Evolutionary conservation across 2,888 invertebrate genomes (phyloP).

Genomic region (Drosophila rellima): DNA sequence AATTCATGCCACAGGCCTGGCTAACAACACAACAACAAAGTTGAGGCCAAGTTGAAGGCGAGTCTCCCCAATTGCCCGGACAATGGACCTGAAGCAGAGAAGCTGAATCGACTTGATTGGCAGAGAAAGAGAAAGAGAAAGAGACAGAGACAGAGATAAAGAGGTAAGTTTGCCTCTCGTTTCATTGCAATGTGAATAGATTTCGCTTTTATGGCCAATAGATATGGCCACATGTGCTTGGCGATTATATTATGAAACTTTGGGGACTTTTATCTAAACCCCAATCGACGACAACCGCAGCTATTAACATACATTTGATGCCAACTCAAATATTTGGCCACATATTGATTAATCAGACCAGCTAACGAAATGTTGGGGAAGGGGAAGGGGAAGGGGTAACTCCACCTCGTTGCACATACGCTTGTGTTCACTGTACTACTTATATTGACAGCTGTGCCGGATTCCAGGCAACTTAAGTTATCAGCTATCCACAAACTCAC

Average conservation of each 20-base stretch:
- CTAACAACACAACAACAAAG: conserved; percentile 22
- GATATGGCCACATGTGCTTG: conserved; percentile 33
- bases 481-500: conserved; percentile 45
- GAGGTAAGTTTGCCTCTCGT: conserved; percentile 22
- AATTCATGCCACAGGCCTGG: conserved; percentile 46
- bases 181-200: conserved; percentile 18
- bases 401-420: conserved; percentile 27
- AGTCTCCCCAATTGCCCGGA: conserved; percentile 50
- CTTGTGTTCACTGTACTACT: conserved; percentile 21
- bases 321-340: conserved; percentile 61
- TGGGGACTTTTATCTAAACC: conserved; percentile 42
- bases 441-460: conserved; percentile 65
- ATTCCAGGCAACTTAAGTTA: conserved; percentile 74
- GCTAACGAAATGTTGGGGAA: conserved; percentile 7
- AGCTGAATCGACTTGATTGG: conserved; percentile 46
- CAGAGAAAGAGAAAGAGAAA: no score
- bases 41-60: conserved; percentile 6
- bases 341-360: conserved; percentile 68
- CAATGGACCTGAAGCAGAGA: conserved; percentile 35
- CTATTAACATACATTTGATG: conserved; percentile 73
- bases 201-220: conserved; percentile 32
- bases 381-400: not conserved
- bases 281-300: conserved; percentile 31
- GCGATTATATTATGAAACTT: conserved; percentile 45
- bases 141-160: not conserved